Conservation (phyloP, 35 echinoderm and acorn worm genomes). For the Lytechinus pictus region DNA sequence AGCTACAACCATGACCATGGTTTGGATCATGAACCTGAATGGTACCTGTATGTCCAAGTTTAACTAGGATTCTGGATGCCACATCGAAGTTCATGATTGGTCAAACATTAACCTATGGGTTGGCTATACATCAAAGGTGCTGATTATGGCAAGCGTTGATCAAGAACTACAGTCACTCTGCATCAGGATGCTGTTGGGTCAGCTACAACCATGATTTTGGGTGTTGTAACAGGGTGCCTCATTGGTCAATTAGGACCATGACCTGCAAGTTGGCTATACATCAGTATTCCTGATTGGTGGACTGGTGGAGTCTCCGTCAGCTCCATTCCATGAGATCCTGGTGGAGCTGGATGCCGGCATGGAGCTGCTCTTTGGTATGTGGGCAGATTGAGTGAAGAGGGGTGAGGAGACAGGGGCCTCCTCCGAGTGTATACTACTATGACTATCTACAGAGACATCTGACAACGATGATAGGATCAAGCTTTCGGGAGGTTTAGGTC, state of each 20-base stretch:
- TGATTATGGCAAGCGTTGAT: background rate
- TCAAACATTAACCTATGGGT: background rate
- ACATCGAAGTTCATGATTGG: background rate
- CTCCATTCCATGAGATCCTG: conserved; percentile 42
- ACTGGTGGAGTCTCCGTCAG: conserved; percentile 23
- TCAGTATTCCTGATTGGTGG: conserved; percentile 40
- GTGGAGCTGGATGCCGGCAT: conserved; percentile 22
- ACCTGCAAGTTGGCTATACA: background rate
- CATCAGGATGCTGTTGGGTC: background rate
- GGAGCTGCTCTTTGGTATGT: conserved; percentile 54
- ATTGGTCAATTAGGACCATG: background rate
- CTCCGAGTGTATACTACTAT: conserved; percentile 69
- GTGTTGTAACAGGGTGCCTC: background rate
- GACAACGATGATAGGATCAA: conserved; percentile 69
- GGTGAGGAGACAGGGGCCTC: conserved; percentile 24
- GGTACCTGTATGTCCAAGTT: background rate
- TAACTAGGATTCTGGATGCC: background rate
- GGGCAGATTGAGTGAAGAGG: conserved; percentile 27
- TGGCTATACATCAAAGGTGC: background rate
- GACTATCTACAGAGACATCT: conserved; percentile 70
- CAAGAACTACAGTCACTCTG: background rate
- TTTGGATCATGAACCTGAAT: too few relatives aligned
- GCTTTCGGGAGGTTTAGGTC: conserved; percentile 59
- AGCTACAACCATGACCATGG: too few relatives aligned
- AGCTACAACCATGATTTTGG: background rate